phyloP scores from a whole-genome alignment of 2,113 vertebrate species.

The Indicator maculatus region DNA sequence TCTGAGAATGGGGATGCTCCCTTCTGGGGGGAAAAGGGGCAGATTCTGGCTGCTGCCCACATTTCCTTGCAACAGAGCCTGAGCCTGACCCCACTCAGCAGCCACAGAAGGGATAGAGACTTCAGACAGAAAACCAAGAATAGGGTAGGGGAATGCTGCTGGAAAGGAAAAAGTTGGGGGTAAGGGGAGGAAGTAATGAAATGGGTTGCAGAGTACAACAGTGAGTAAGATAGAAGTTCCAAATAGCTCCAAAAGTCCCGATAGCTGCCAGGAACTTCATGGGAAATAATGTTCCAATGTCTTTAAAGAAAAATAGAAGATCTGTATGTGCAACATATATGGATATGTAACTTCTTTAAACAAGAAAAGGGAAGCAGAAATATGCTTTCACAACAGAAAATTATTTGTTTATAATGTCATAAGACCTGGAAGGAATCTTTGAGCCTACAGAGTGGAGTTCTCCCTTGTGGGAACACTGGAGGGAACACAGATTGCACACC shows the following conservation, averaged over 20 bases:
- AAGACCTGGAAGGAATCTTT: background rate
- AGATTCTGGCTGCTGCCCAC: background rate
- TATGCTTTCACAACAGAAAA: background rate
- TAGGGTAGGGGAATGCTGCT: background rate
- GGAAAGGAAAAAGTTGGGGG: too few species aligned
- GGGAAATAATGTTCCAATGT: background rate
- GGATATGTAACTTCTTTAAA: background rate
- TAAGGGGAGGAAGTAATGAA: fast-evolving
- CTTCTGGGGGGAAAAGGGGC: fast-evolving
- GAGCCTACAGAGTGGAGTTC: fast-evolving
- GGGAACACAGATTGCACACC: background rate
- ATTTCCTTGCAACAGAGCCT: fast-evolving
- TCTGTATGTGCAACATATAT: fast-evolving
- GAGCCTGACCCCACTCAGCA: background rate
- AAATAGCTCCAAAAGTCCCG: background rate
- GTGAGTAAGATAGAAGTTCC: background rate
- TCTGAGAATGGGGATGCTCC: fast-evolving
- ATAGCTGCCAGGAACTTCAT: background rate
- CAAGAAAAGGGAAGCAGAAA: background rate
- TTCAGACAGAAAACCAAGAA: background rate
- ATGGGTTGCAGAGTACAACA: background rate
- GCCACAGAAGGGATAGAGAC: background rate
- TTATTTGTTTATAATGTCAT: background rate
- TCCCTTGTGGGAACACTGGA: background rate
- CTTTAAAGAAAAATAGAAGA: background rate